Evolutionary conservation across 2,888 invertebrate species (phyloP).

Genomic region (Sceliomorpha sp.): DNA sequence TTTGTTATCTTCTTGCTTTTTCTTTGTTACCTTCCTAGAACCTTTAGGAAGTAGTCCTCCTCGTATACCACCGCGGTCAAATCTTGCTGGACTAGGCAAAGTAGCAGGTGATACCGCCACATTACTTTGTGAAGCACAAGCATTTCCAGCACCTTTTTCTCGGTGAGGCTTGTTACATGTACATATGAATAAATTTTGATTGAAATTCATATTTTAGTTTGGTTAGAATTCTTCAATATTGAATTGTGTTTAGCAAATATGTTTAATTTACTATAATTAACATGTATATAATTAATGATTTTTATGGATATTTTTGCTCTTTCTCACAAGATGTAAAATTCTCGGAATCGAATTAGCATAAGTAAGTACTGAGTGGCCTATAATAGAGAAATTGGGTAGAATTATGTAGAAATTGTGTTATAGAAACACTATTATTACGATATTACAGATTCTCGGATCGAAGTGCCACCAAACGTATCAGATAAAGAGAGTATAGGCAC

Average conservation of each 20-base stretch:
- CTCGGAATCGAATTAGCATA: conserved; percentile 12
- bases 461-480: conserved; percentile 77
- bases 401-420: no score
- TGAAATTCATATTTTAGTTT: no score
- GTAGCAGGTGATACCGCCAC: conserved; percentile 82
- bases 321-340: no score
- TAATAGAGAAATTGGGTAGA: no score
- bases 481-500: conserved; percentile 76
- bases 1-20: no score
- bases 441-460: conserved; percentile 78
- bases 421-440: no score
- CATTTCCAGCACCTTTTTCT: conserved; percentile 86
- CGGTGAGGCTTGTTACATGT: conserved; percentile 81
- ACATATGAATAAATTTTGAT: no score
- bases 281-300: background rate
- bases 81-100: conserved; percentile 82
- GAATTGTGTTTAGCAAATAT: no score
- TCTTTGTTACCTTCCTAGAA: conserved; percentile 80
- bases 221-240: no score
- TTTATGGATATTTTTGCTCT: no score
- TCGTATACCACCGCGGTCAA: conserved; percentile 83
- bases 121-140: conserved; percentile 86
- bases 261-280: conserved; percentile 1
- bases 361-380: no score
- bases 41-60: conserved; percentile 84